phyloP scores from a whole-genome alignment of 2,888 invertebrate species.

The Erebia palarica region DNA sequence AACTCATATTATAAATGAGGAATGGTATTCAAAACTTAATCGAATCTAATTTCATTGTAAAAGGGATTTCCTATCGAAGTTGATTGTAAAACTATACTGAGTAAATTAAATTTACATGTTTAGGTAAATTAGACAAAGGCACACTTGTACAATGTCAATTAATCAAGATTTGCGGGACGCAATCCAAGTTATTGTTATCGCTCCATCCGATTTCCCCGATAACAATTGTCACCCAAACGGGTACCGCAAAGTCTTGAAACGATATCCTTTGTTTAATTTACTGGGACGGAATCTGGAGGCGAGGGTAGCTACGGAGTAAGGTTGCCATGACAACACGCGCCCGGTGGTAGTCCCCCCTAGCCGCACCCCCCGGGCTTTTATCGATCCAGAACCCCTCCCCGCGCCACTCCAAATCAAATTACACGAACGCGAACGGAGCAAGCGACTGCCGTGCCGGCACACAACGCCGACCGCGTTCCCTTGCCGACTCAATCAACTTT shows the following conservation, averaged over 20 bases:
- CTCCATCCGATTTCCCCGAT: slow-evolving; percentile 37
- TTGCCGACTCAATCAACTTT: slow-evolving; percentile 71
- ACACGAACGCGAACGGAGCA: slow-evolving; percentile 68
- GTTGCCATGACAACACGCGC: slow-evolving; percentile 80
- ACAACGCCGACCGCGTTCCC: slow-evolving; percentile 42
- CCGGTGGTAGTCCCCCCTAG: slow-evolving; percentile 56
- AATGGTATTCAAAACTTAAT: neutral
- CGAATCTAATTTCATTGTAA: neutral
- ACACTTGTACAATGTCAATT: slow-evolving; percentile 12
- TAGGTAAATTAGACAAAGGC: slow-evolving; percentile 18
- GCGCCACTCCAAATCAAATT: slow-evolving; percentile 80
- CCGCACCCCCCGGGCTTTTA: slow-evolving; percentile 48
- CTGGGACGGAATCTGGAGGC: slow-evolving; percentile 78
- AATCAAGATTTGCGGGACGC: slow-evolving; percentile 31
- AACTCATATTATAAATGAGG: no score
- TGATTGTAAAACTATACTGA: neutral
- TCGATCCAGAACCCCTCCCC: slow-evolving; percentile 58
- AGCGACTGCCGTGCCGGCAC: slow-evolving; percentile 46
- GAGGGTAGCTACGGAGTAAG: slow-evolving; percentile 76
- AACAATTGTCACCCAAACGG: slow-evolving; percentile 39
- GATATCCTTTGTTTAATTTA: slow-evolving; percentile 80
- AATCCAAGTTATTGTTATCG: slow-evolving; percentile 40
- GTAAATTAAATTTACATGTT: slow-evolving; percentile 10
- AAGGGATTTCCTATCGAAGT: neutral
- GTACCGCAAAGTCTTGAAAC: slow-evolving; percentile 53